Evolutionary conservation across 2,797 vertebrate genomes (phyloP), one percentile per base, ranked within the genome.

Genomic region (Silurus lanzhouensis): DNA sequence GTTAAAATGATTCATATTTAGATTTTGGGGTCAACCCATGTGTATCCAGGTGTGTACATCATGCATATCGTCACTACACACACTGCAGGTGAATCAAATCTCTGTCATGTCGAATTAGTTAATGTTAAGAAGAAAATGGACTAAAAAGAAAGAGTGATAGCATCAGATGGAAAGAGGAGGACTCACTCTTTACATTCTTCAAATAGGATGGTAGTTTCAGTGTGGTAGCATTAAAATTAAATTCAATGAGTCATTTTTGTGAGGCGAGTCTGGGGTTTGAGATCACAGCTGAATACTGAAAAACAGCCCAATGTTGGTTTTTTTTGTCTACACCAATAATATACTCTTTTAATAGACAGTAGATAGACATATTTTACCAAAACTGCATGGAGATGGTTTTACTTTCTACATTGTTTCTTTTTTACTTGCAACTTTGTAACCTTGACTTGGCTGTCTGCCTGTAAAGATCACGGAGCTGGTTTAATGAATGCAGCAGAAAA

Each of bases 31-130:
- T 52, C 10, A 52, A 52, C 10, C 48, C 6, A 38, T 38, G 38
- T 38, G 38, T 10, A 52, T 52, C 48, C 48, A 52, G 48, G 48
- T 52, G 48, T 52, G 48, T 7, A 5, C 38, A 38, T 38, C 38
- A 38, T 58, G 57, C 17, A 14, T 14, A 84, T 91, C 88, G 87
- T 90, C 90, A 74, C 77, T 77, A 83, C 84, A 89, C 86, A 90
- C 83, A 90, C 90, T 92, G 89, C 90, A 91, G 89, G 87, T 92
- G 89, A 92, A 93, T 94, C 91, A 92, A 91, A 83, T 92, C 89
- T 88, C 85, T 90, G 93, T 92, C 93, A 93, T 82, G 86, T 92
- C 84, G 89, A 90, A 93, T 93, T 89, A 92, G 87, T 81, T 86
- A 77, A 57, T 64, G 44, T 67, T 83, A 82, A 77, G 58, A 14